A percentile compares a stretch with the other conserved stretches of the same genome.
Evolutionary conservation across 1,140 invertebrate genomes (phyloP).

Genomic region (Papilio dardanus): DNA sequence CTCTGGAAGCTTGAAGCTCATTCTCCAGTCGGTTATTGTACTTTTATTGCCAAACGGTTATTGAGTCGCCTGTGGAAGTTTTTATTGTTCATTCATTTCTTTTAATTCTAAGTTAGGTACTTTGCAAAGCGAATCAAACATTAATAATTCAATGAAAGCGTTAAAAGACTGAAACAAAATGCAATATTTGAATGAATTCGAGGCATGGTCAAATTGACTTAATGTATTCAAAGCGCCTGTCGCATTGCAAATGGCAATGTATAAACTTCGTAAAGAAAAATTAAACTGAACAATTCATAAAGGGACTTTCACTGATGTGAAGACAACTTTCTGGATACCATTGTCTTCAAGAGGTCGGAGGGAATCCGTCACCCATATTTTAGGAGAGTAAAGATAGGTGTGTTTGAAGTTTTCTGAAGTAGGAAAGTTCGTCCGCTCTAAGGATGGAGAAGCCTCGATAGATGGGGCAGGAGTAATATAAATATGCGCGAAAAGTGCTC

Average conservation of each 20-base stretch:
- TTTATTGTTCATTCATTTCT: too few species aligned
- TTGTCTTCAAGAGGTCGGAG: too few species aligned
- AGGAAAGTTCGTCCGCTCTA: too few species aligned
- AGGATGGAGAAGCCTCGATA: too few species aligned
- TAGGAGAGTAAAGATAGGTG: too few species aligned
- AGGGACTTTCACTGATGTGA: not conserved
- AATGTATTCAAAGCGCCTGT: constrained; percentile 9
- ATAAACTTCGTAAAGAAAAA: not conserved
- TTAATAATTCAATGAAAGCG: not conserved
- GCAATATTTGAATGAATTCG: too few species aligned
- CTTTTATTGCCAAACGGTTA: not conserved
- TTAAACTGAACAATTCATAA: not conserved
- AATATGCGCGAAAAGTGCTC: too few species aligned
- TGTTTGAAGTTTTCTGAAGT: too few species aligned
- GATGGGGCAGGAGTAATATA: too few species aligned
- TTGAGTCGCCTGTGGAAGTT: too few species aligned
- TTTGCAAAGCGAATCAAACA: not conserved
- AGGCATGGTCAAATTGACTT: not conserved
- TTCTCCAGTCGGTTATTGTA: not conserved
- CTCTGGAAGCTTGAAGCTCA: constrained; percentile 1
- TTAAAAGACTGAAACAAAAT: not conserved
- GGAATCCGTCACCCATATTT: too few species aligned
- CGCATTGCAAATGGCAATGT: not conserved
- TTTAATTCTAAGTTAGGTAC: not conserved
- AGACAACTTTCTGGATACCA: too few species aligned